Percentiles rank a stretch among this genome's conserved stretches.
phyloP scores from a whole-genome alignment of 2,797 vertebrate species.

The Melanotaenia trifasciata region DNA sequence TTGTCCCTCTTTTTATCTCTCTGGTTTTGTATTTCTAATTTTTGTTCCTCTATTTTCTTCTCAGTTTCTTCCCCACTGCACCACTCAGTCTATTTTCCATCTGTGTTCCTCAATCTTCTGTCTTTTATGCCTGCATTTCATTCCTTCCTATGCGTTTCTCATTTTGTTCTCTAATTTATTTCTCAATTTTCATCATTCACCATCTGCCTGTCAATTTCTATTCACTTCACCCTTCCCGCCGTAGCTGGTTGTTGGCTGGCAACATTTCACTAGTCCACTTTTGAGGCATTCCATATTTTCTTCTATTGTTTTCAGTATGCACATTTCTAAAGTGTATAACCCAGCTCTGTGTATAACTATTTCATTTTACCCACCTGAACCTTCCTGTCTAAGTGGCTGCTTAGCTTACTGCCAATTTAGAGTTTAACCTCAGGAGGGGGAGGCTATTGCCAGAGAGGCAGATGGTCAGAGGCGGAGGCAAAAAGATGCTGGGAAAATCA shows the following conservation, averaged over 20 bases:
- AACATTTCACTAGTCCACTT: conserved; percentile 48
- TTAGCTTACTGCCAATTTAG: conserved; percentile 74
- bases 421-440: conserved; percentile 79
- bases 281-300: conserved; percentile 40
- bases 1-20: conserved; percentile 11
- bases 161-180: conserved; percentile 71
- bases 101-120: conserved; percentile 38
- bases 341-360: conserved; percentile 59
- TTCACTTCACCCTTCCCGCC: conserved; percentile 43
- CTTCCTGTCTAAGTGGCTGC: conserved; percentile 68
- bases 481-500: conserved; percentile 73
- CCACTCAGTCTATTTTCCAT: conserved; percentile 49
- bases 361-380: conserved; percentile 75
- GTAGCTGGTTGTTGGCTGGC: conserved; percentile 48
- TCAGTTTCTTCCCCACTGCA: conserved; percentile 49
- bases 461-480: conserved; percentile 78
- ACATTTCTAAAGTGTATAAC: conserved; percentile 57
- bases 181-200: conserved; percentile 68
- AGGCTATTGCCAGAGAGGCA: conserved; percentile 76
- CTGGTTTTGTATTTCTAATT: conserved; percentile 52
- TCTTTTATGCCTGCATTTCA: conserved; percentile 52
- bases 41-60: conserved; percentile 48
- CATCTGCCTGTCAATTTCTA: conserved; percentile 70
- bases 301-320: conserved; percentile 55
- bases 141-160: conserved; percentile 58